Percentiles rank a stretch among this genome's conserved stretches.
phyloP scores from a whole-genome alignment of 2,113 vertebrate species.

The Brachyhypopomus gauderio region DNA sequence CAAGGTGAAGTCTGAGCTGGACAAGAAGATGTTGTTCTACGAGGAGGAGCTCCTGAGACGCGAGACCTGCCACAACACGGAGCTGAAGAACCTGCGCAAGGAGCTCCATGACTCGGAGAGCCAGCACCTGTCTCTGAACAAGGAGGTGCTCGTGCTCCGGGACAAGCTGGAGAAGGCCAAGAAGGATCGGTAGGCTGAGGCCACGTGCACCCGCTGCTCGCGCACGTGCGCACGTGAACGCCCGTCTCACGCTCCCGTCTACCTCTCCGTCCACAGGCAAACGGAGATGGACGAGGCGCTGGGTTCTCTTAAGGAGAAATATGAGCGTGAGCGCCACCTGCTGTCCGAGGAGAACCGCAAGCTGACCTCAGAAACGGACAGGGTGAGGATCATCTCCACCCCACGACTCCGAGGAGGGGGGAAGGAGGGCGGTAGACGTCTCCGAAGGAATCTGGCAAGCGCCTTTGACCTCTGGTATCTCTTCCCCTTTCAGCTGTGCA shows the following conservation, averaged over 20 bases:
- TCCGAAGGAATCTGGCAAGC: neutral
- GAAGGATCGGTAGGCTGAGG: slow-evolving; percentile 80
- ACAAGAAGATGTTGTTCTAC: slow-evolving; percentile 91
- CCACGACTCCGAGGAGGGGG: no score
- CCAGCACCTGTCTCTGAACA: slow-evolving; percentile 85
- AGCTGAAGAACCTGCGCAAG: slow-evolving; percentile 88
- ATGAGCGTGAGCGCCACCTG: slow-evolving; percentile 84
- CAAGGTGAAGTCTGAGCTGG: slow-evolving; percentile 87
- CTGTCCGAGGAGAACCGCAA: slow-evolving; percentile 90
- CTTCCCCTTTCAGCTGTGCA: slow-evolving; percentile 77
- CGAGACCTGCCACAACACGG: slow-evolving; percentile 85
- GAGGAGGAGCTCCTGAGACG: slow-evolving; percentile 90
- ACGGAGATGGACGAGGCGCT: slow-evolving; percentile 87
- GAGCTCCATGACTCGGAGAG: slow-evolving; percentile 92
- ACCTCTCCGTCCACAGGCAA: slow-evolving; percentile 72
- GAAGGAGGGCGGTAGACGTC: neutral
- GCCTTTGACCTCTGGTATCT: neutral
- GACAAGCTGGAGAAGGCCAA: slow-evolving; percentile 91
- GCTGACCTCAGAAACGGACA: slow-evolving; percentile 83
- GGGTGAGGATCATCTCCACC: slow-evolving; percentile 73
- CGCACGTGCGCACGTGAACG: neutral
- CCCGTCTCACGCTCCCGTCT: neutral
- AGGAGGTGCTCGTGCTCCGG: slow-evolving; percentile 84
- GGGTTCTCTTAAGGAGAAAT: slow-evolving; percentile 81
- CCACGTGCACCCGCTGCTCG: no score